These are phyloP conservation scores for Acrobasis repandana DNA, from an alignment of 2,888 invertebrate genomes.

Conservation along the genomic window DNA sequence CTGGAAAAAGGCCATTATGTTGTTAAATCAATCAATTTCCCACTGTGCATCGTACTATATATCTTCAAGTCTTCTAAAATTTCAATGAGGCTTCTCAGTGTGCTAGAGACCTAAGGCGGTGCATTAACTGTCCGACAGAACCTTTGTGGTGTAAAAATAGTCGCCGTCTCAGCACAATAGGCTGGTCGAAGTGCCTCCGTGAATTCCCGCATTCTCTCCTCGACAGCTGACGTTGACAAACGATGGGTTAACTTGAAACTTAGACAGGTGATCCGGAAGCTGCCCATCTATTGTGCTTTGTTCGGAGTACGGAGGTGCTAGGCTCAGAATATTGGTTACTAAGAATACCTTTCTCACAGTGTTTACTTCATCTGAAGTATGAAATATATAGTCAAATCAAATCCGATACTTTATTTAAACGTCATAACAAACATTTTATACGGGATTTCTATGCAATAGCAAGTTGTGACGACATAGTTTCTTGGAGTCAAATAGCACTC, in stretches of 20 bases:
- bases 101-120: not conserved
- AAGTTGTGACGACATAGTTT: too few species aligned
- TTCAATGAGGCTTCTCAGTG: not conserved
- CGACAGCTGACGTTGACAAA: slow-evolving; percentile 64
- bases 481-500: too few species aligned
- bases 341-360: not conserved
- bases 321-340: slow-evolving; percentile 1
- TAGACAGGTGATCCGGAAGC: slow-evolving; percentile 71
- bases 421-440: too few species aligned
- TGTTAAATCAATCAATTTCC: too few species aligned
- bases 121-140: slow-evolving; percentile 19
- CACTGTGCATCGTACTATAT: too few species aligned
- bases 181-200: slow-evolving; percentile 41
- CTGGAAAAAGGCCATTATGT: too few species aligned
- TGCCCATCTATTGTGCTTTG: slow-evolving; percentile 62
- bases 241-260: slow-evolving; percentile 59
- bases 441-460: too few species aligned
- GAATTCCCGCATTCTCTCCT: slow-evolving; percentile 45
- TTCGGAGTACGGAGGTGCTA: slow-evolving; percentile 36
- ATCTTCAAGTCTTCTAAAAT: not conserved
- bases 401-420: too few species aligned
- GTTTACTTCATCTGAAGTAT: not conserved
- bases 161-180: slow-evolving; percentile 59
- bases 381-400: too few species aligned
- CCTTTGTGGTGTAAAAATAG: slow-evolving; percentile 53